Percentiles rank a stretch among this genome's conserved stretches.
Conservation (phyloP, 2,888 invertebrate genomes). For the Trissonchulus latispiculum region DNA sequence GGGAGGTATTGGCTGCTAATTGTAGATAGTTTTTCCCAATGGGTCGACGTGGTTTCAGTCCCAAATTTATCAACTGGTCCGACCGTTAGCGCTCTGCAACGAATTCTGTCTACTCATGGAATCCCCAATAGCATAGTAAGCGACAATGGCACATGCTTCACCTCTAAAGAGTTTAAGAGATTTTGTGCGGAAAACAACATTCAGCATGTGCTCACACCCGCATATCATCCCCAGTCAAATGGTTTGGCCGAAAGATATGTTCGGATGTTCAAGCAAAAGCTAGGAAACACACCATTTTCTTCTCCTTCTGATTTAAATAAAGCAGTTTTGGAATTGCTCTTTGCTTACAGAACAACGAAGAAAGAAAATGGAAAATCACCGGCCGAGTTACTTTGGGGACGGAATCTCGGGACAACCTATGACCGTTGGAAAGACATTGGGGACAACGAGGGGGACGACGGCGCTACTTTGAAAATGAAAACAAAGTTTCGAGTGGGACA, state of each 20-base stretch:
- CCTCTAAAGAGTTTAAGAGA: slow-evolving; percentile 29
- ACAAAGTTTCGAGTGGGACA: too few relatives aligned
- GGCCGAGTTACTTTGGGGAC: background rate
- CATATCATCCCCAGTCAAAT: slow-evolving; percentile 36
- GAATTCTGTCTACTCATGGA: slow-evolving; percentile 32
- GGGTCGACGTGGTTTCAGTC: slow-evolving; percentile 31
- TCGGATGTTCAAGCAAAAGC: slow-evolving; percentile 29
- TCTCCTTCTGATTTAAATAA: background rate
- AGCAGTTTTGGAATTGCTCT: background rate
- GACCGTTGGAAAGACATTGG: too few relatives aligned
- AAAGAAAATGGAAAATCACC: background rate
- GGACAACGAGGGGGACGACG: too few relatives aligned
- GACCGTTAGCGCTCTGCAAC: slow-evolving; percentile 29
- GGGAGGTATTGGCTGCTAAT: slow-evolving; percentile 41
- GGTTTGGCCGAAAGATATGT: slow-evolving; percentile 36
- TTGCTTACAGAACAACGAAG: background rate
- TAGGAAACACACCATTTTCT: background rate
- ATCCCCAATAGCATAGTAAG: slow-evolving; percentile 35
- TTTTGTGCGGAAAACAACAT: slow-evolving; percentile 31
- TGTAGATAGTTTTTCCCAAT: slow-evolving; percentile 46
- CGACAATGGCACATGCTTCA: slow-evolving; percentile 41
- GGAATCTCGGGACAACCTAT: background rate
- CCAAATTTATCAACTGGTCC: slow-evolving; percentile 27
- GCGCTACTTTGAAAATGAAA: too few relatives aligned
- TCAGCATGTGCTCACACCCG: slow-evolving; percentile 28